Conservation (phyloP, 2,797 vertebrate genomes). For the Florisuga fusca region DNA sequence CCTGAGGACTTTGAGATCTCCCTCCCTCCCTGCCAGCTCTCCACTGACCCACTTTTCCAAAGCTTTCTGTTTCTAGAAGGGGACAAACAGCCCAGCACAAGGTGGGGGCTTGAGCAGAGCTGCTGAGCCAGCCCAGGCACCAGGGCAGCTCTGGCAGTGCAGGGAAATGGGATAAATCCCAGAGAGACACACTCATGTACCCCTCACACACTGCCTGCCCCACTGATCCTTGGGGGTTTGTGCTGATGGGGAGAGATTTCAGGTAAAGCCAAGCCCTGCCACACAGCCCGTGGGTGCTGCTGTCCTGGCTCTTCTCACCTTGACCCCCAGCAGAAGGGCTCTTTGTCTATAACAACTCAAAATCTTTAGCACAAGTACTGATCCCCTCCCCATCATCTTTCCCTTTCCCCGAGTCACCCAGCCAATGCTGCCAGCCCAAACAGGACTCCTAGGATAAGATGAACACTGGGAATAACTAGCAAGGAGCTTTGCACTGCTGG, state of each 20-base stretch:
- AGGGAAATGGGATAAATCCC: neutral
- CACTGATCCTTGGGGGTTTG: accelerated
- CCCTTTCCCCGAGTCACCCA: neutral
- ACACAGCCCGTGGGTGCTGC: accelerated
- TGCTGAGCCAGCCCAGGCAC: neutral
- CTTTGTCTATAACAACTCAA: neutral
- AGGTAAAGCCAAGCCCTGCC: neutral
- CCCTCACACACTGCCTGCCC: neutral
- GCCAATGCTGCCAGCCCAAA: neutral
- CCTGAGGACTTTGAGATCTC: neutral
- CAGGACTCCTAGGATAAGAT: neutral
- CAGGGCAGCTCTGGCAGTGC: accelerated
- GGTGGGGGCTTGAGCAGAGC: neutral
- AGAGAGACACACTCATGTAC: neutral
- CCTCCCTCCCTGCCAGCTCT: conserved; percentile 19
- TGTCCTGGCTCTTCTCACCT: neutral
- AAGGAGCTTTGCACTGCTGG: neutral
- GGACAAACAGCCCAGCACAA: neutral
- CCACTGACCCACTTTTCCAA: conserved; percentile 51
- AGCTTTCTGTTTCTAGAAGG: neutral
- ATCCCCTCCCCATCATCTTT: neutral
- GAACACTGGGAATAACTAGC: accelerated
- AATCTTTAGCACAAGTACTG: accelerated
- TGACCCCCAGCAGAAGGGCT: neutral
- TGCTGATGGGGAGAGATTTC: neutral